phyloP scores from a whole-genome alignment of 2,113 vertebrate genomes.

The Podilymbus podiceps region DNA sequence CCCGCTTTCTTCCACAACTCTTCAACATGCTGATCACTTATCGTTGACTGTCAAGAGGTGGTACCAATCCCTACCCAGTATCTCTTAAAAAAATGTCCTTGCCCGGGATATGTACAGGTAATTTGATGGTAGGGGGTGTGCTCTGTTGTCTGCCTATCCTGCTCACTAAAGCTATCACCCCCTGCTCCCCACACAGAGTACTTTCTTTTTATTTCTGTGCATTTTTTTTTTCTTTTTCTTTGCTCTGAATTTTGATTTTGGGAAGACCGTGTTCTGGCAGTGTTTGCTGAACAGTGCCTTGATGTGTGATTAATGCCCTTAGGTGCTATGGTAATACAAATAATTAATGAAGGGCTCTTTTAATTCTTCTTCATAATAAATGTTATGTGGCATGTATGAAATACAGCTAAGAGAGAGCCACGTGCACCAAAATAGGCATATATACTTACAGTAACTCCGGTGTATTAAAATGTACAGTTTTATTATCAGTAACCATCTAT shows the following conservation, averaged over 20 bases:
- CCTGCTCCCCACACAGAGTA: fast-evolving
- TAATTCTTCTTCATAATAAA: constrained; percentile 55
- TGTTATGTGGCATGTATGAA: constrained; percentile 33
- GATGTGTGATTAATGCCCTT: constrained; percentile 45
- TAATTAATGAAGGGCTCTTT: constrained; percentile 59
- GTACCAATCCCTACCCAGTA: too few species aligned
- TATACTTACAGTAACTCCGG: background rate
- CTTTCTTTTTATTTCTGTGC: background rate
- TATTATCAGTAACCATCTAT: background rate
- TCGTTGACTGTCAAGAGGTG: background rate
- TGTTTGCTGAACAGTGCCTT: background rate
- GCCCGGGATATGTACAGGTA: background rate
- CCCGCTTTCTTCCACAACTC: background rate
- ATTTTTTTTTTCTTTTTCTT: background rate
- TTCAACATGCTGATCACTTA: background rate
- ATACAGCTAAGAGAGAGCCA: background rate
- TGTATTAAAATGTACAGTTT: constrained; percentile 9
- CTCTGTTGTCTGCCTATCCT: background rate
- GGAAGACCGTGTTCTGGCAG: background rate
- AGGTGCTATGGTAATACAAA: constrained; percentile 57
- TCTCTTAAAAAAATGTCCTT: background rate
- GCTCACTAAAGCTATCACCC: background rate
- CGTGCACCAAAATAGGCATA: background rate
- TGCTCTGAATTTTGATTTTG: background rate
- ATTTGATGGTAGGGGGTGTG: background rate